Evolutionary conservation across 35 echinoderm and acorn worm species (phyloP).

Genomic region (Ptychodera flava): DNA sequence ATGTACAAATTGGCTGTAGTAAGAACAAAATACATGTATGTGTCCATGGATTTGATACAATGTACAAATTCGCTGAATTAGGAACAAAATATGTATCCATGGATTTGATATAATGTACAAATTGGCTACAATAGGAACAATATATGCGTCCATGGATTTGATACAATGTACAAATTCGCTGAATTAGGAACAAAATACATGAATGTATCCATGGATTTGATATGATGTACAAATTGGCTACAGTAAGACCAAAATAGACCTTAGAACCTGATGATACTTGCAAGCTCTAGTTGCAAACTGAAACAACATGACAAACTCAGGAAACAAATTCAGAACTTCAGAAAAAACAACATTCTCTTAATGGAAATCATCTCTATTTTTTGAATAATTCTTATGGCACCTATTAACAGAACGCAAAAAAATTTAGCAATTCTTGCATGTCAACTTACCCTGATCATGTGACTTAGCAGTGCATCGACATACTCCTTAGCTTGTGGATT

Average conservation of each 20-base stretch:
- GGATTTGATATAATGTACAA: conserved; percentile 70
- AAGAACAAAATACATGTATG: conserved; percentile 27
- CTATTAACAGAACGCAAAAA: too few species aligned
- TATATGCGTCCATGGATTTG: conserved; percentile 92
- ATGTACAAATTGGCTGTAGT: conserved; percentile 75
- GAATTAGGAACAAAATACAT: conserved; percentile 4
- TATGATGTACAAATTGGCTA: conserved; percentile 82
- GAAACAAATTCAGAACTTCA: too few species aligned
- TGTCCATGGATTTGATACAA: conserved; percentile 82
- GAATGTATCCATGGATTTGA: conserved; percentile 85
- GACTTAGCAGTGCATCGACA: conserved; percentile 60
- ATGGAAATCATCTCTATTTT: too few species aligned
- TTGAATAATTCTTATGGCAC: too few species aligned
- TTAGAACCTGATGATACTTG: too few species aligned
- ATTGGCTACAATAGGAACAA: too few species aligned
- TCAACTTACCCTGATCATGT: conserved; percentile 75
- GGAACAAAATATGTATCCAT: conserved; percentile 57
- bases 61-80: conserved; percentile 71
- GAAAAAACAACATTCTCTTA: too few species aligned
- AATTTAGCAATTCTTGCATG: too few species aligned
- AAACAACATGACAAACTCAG: too few species aligned
- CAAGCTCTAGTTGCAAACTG: too few species aligned
- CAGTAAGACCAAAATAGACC: not conserved
- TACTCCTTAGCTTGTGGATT: conserved; percentile 83
- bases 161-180: conserved; percentile 81